Evolutionary conservation across 2,888 invertebrate species (phyloP).

Genomic region (Apodemia zela): DNA sequence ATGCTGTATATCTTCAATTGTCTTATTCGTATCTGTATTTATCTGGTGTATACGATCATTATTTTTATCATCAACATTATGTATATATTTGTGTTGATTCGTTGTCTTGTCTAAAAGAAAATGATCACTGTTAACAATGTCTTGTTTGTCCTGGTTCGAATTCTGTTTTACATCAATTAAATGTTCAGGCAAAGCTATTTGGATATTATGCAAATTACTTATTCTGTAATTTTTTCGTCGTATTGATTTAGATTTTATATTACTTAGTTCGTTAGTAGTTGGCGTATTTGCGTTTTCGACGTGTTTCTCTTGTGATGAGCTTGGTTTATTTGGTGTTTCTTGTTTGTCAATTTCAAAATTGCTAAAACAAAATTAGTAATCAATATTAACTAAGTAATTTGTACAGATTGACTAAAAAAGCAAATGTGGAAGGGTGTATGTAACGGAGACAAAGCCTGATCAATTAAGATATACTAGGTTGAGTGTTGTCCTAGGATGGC

Average conservation of each 20-base stretch:
- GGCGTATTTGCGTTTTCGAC: slow-evolving; percentile 1
- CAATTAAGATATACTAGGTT: no score
- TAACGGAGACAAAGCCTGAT: no score
- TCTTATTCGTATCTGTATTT: not conserved
- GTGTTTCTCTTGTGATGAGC: slow-evolving; percentile 1
- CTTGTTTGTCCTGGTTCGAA: not conserved
- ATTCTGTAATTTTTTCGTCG: slow-evolving; percentile 53
- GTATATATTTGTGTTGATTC: not conserved
- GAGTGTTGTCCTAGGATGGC: no score
- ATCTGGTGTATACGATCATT: not conserved
- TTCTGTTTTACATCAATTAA: slow-evolving; percentile 30
- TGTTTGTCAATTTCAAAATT: not conserved
- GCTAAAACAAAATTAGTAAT: not conserved
- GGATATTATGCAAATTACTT: slow-evolving; percentile 47
- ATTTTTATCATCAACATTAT: not conserved
- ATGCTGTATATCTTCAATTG: not conserved
- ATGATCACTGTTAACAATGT: not conserved
- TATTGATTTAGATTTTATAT: slow-evolving; percentile 34
- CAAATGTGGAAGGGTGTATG: no score
- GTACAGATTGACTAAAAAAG: no score
- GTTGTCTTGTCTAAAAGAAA: not conserved
- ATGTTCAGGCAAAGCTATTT: slow-evolving; percentile 39
- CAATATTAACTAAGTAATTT: not conserved
- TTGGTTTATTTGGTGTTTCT: not conserved
- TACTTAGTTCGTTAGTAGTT: slow-evolving; percentile 16